Evolutionary conservation across 2,113 vertebrate genomes (phyloP), one percentile per base, ranked within the genome.

Genomic region (Speoplatyrhinus poulsoni): DNA sequence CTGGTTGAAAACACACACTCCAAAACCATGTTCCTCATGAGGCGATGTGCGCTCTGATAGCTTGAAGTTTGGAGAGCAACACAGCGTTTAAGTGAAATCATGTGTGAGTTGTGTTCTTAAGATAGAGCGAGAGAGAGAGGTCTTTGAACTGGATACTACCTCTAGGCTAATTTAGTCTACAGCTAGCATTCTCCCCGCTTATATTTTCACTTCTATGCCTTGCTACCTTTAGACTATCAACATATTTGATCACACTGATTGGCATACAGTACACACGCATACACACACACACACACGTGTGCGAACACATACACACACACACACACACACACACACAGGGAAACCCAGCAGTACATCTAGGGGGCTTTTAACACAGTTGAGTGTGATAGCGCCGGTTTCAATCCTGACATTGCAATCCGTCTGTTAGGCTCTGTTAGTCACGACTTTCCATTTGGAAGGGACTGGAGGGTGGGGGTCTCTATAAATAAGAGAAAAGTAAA

Each of bases 1-100:
- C 67, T 53, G 36, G 75, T 67, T 55, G 73, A 72, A 48, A 69
- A 12, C 46, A 46, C 69, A 69, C n/a, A 3, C 47, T 60, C 54
- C 46, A 53, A 6, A 53, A 13, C 52, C 52, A n/a, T 53, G n/a
- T 53, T 12, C 50, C n/a, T 50, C 53, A 55, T 9, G 54, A 55
- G n/a, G n/a, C 54, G 17, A 55, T 1, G 17, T 19, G n/a, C 54
- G 17, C 9, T 17, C n/a, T 17, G 9, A 17, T 19, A 19, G 8
- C 9, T 9, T 55, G 54, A 16, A 55, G 16, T 1, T 9, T 55
- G 54, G 54, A 55, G 9, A 17, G 16, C 6, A 55, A 55, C 9
- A 8, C 54, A 55, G 54, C 54, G 17, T 17, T 9, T 55, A 19
- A 55, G 7, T 55, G 9, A 55, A 55, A 17, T 9, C 54, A 55